Evolutionary conservation across 2,888 invertebrate genomes (phyloP).

Genomic region (Rutpela maculata): DNA sequence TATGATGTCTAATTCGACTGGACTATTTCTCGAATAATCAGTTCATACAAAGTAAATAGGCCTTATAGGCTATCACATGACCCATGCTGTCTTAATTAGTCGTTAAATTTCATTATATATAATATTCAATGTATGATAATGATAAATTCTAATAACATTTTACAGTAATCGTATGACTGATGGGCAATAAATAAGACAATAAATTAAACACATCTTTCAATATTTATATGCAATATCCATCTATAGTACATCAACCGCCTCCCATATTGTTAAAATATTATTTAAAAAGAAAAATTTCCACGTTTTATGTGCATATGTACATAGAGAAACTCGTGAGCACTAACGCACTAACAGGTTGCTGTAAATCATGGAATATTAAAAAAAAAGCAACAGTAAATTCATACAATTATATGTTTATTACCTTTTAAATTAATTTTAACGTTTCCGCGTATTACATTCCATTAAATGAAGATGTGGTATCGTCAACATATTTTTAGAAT

Average conservation of each 20-base stretch:
- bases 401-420: not conserved
- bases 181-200: constrained; percentile 47
- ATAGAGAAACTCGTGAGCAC: not conserved
- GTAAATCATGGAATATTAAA: not conserved
- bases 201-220: constrained; percentile 38
- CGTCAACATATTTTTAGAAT: too few relatives aligned
- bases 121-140: constrained; percentile 40
- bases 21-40: not conserved
- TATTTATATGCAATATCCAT: not conserved
- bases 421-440: too few relatives aligned
- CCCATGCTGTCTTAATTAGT: constrained; percentile 23
- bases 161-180: constrained; percentile 45
- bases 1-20: too few relatives aligned
- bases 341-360: not conserved
- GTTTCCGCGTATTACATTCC: too few relatives aligned
- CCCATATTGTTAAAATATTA: not conserved
- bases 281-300: too few relatives aligned
- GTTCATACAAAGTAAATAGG: not conserved
- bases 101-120: constrained; percentile 22
- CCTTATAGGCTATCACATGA: not conserved
- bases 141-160: constrained; percentile 36
- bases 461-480: too few relatives aligned
- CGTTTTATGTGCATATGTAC: too few relatives aligned
- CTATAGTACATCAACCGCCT: constrained; percentile 14
- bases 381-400: not conserved